Evolutionary conservation across 2,113 vertebrate genomes (phyloP), one percentile per base, ranked within the genome.

Genomic region (Choloepus hoffmanni): DNA sequence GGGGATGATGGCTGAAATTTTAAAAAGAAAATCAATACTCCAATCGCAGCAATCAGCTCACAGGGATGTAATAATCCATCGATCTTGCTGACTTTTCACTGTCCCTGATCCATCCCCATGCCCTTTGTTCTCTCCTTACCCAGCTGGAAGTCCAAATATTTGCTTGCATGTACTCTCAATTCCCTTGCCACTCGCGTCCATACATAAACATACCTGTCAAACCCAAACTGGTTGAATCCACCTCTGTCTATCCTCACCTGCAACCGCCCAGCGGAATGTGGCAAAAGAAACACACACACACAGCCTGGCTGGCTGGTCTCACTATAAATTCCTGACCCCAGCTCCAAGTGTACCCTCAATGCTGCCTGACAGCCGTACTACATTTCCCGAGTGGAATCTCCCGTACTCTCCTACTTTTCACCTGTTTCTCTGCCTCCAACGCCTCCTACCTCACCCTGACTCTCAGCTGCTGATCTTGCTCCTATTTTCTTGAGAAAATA

Each of bases 201-300:
- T 30, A 1, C 0, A 8, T 3, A 14, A 7, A 3, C 0, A 5
- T 82, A 26, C 18, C 26, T 73, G 74, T 3, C 40, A 15, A 21
- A 4, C 2, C n/a, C 36, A n/a, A 33, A 8, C 72, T 19, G 68
- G 53, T 48, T 50, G 60, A 53, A 77, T 5, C 14, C 58, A 58
- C 0, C 26, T 23, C 50, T 6, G 9, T 30, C 73, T 5, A 58
- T 53, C 45, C 45, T 89, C 55, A n/a, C 43, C 82, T 85, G 36
- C 1, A 14, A 4, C 65, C 40, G 36, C 40, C 7, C 0, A 6
- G 30, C 8, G 7, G 33, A 8, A 43, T 7, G 13, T 30, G 18
- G 58, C 45, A 2, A n/a, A 10, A 26, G 9, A 18, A 19, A 45
- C 65, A 60, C n/a, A 1, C 14, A 5, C 19, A 36, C 65, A 60